phyloP scores from a whole-genome alignment of 2,797 vertebrate species.

The Ptychobarbus kaznakovi region DNA sequence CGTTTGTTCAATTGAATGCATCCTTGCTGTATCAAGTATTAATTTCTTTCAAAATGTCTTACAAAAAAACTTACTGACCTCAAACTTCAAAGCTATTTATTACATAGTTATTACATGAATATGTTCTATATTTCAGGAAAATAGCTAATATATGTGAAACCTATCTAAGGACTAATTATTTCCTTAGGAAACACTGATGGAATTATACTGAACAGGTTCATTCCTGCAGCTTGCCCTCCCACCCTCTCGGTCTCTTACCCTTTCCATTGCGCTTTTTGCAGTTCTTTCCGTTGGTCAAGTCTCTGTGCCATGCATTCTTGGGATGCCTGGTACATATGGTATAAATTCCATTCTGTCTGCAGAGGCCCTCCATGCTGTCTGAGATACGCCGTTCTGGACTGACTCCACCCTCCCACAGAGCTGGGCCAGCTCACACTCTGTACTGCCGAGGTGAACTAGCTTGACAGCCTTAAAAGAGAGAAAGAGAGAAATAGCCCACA shows the following conservation, averaged over 20 bases:
- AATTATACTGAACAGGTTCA: conserved; percentile 60
- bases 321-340: conserved; percentile 96
- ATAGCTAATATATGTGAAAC: neutral
- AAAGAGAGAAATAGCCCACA: neutral
- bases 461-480: conserved; percentile 4
- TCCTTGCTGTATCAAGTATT: neutral
- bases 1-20: neutral
- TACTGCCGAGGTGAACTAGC: conserved; percentile 51
- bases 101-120: neutral
- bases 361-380: conserved; percentile 81
- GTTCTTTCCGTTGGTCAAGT: conserved; percentile 82
- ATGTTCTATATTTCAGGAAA: too few relatives aligned
- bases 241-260: conserved; percentile 20
- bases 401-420: conserved; percentile 63
- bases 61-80: neutral
- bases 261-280: conserved; percentile 58
- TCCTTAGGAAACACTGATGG: conserved; percentile 54
- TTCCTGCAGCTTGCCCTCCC: conserved; percentile 49
- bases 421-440: conserved; percentile 54
- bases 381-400: conserved; percentile 67
- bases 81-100: neutral
- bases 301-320: conserved; percentile 88
- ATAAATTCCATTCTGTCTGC: conserved; percentile 93
- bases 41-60: neutral
- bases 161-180: conserved; percentile 48